These are phyloP conservation scores for Pogoniulus pusillus DNA, from an alignment of 2,797 vertebrate species.

Conservation along the genomic window DNA sequence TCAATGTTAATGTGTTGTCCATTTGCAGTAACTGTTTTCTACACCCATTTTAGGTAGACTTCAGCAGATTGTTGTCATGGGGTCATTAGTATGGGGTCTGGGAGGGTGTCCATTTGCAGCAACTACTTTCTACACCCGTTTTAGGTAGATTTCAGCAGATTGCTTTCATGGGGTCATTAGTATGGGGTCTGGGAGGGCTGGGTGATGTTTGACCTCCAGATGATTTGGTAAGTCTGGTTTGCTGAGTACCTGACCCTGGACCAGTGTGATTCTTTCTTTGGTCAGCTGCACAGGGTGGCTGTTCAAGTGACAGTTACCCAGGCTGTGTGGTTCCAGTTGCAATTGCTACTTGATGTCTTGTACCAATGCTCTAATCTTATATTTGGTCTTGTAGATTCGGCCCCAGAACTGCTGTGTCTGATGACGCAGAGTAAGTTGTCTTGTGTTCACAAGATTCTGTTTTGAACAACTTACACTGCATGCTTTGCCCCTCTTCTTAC, in stretches of 20 bases:
- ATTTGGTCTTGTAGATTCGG: slow-evolving; percentile 90
- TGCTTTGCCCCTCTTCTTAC: slow-evolving; percentile 72
- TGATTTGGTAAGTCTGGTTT: slow-evolving; percentile 30
- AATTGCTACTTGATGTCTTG: slow-evolving; percentile 26
- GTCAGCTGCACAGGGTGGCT: not conserved
- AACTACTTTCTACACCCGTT: not conserved
- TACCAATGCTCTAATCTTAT: slow-evolving; percentile 75
- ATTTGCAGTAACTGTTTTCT: not conserved
- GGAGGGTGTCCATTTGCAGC: not conserved
- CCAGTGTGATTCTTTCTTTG: slow-evolving; percentile 13
- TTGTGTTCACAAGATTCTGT: slow-evolving; percentile 64
- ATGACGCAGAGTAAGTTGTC: slow-evolving; percentile 93
- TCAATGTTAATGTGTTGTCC: not conserved
- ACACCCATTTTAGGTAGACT: not conserved
- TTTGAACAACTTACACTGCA: slow-evolving; percentile 78
- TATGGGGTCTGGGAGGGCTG: not conserved
- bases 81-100: not conserved
- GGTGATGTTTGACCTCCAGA: not conserved
- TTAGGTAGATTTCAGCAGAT: not conserved
- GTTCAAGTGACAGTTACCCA: not conserved
- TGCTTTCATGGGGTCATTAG: not conserved
- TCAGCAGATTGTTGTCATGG: not conserved
- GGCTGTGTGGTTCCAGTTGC: slow-evolving; percentile 23
- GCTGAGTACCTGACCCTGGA: not conserved
- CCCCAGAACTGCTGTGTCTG: slow-evolving; percentile 90